Conservation (phyloP, 2,113 vertebrate genomes). For the Dicaeum eximium region DNA sequence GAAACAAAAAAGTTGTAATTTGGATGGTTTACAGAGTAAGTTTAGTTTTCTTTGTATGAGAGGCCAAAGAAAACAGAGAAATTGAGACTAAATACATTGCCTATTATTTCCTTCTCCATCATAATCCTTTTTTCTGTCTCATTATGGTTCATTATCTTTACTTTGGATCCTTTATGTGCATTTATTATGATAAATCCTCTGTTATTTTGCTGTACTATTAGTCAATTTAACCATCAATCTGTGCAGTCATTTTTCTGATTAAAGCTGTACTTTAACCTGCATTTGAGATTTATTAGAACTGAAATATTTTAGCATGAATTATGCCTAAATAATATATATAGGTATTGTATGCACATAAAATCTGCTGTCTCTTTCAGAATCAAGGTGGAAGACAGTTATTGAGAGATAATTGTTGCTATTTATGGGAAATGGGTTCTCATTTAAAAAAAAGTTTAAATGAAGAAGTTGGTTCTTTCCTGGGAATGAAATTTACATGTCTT, state of each 20-base stretch:
- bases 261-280: background rate
- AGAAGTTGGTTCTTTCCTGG: background rate
- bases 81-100: background rate
- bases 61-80: background rate
- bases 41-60: background rate
- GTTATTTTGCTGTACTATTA: background rate
- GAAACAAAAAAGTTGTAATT: background rate
- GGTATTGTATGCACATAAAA: background rate
- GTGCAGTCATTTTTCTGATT: background rate
- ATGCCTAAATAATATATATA: conserved; percentile 1
- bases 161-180: background rate
- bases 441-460: conserved; percentile 34
- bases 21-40: background rate
- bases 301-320: background rate
- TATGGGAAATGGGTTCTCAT: conserved; percentile 4
- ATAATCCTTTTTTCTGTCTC: background rate
- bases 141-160: background rate
- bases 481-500: conserved; percentile 16
- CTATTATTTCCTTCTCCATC: background rate
- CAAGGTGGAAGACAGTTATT: background rate
- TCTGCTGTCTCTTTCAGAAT: background rate
- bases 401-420: conserved; percentile 34
- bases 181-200: background rate
- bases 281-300: background rate
- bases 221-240: background rate